Evolutionary conservation across 2,113 vertebrate species (phyloP).

Genomic region (Phodopus roborovskii): DNA sequence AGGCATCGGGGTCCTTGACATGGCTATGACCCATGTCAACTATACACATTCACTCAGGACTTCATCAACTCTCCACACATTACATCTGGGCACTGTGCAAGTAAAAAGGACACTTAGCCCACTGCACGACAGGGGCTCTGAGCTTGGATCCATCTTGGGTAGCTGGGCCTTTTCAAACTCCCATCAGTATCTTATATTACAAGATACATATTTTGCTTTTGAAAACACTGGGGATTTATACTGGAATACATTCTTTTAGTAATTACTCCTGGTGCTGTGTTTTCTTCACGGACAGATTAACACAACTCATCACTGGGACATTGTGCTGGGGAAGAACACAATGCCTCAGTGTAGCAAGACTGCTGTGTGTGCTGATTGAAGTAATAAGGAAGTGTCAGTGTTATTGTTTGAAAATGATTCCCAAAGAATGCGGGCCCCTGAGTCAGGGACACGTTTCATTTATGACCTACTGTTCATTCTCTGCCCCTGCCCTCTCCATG

Average conservation of each 20-base stretch:
- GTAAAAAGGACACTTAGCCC: background rate
- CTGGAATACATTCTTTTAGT: background rate
- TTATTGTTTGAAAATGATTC: background rate
- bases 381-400: background rate
- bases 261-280: background rate
- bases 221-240: background rate
- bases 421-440: background rate
- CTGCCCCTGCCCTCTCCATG: background rate
- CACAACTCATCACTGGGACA: background rate
- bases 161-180: background rate
- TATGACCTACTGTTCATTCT: background rate
- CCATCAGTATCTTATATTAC: background rate
- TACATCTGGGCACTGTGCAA: background rate
- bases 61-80: background rate
- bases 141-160: background rate
- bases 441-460: background rate
- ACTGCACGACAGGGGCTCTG: background rate
- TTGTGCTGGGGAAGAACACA: background rate
- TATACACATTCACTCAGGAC: too few relatives aligned
- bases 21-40: background rate
- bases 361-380: background rate
- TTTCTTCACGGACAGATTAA: background rate
- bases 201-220: background rate
- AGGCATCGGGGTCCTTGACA: background rate
- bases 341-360: background rate